Conservation (phyloP, 2,797 vertebrate species). For the Chrysocyon brachyurus region DNA sequence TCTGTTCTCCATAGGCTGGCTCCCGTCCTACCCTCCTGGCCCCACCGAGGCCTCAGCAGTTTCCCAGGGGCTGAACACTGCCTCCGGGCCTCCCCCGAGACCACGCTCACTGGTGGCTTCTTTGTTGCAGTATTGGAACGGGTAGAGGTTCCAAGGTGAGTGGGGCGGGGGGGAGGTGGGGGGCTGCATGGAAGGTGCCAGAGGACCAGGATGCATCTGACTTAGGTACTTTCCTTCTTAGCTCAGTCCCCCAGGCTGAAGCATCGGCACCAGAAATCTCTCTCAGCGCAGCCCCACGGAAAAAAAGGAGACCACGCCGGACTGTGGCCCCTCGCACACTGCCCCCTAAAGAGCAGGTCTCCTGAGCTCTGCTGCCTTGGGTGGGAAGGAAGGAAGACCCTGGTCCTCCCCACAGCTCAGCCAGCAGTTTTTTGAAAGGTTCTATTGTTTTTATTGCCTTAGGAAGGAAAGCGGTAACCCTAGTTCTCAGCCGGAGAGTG, state of each 20-base stretch:
- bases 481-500: background rate
- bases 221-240: background rate
- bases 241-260: background rate
- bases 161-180: fast-evolving
- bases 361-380: too few relatives aligned
- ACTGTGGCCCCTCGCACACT: fast-evolving
- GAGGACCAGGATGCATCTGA: background rate
- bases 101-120: slow-evolving; percentile 95
- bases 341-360: background rate
- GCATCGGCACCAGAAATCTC: background rate
- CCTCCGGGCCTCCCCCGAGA: slow-evolving; percentile 92
- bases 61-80: slow-evolving; percentile 90
- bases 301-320: slow-evolving; percentile 38
- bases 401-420: too few relatives aligned
- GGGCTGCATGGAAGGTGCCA: background rate
- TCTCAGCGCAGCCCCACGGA: background rate
- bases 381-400: background rate
- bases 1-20: slow-evolving; percentile 89
- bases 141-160: slow-evolving; percentile 76
- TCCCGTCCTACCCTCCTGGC: slow-evolving; percentile 92
- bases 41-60: slow-evolving; percentile 91
- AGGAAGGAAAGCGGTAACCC: background rate
- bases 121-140: slow-evolving; percentile 95
- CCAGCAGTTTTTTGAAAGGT: background rate
- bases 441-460: background rate